Percentiles rank a stretch among this genome's conserved stretches.
These are phyloP conservation scores for Xylophagus ater DNA, from an alignment of 2,888 invertebrate species.

Conservation along the genomic window DNA sequence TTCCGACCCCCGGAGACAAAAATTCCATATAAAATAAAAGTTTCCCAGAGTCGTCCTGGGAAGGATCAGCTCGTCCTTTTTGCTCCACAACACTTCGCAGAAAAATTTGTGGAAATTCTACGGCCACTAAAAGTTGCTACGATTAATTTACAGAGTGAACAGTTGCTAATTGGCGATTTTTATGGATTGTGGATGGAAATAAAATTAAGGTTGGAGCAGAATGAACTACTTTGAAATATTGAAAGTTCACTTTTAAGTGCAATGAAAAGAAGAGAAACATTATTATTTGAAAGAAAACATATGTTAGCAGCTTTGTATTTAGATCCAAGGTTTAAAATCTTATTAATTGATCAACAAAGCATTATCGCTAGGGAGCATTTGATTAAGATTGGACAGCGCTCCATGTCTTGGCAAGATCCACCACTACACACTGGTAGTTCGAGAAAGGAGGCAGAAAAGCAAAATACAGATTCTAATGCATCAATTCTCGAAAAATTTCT, in stretches of 20 bases:
- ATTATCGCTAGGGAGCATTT: not conserved
- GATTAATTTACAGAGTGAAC: slow-evolving; percentile 1
- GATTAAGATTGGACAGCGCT: too few relatives aligned
- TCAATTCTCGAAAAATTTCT: not conserved
- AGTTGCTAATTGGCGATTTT: slow-evolving; percentile 1
- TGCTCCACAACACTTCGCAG: too few relatives aligned
- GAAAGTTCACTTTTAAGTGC: not conserved
- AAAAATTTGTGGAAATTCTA: slow-evolving; percentile 1
- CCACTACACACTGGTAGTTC: too few relatives aligned
- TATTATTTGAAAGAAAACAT: not conserved
- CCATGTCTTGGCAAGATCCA: too few relatives aligned
- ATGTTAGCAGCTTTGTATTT: not conserved
- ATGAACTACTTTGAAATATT: not conserved
- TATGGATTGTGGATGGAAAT: slow-evolving; percentile 1
- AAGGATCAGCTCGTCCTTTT: too few relatives aligned
- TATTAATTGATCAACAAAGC: not conserved
- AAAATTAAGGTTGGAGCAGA: slow-evolving; percentile 1
- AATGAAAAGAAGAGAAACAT: not conserved
- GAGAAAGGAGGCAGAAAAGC: not conserved
- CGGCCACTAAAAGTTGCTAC: slow-evolving; percentile 1
- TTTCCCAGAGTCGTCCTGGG: too few relatives aligned
- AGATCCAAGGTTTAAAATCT: slow-evolving; percentile 4
- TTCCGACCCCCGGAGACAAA: too few relatives aligned
- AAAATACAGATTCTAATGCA: not conserved
- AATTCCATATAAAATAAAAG: too few relatives aligned